Base-by-base conservation (phyloP, 1,140 invertebrate genomes). In the Vollenhovia emeryi region DNA sequence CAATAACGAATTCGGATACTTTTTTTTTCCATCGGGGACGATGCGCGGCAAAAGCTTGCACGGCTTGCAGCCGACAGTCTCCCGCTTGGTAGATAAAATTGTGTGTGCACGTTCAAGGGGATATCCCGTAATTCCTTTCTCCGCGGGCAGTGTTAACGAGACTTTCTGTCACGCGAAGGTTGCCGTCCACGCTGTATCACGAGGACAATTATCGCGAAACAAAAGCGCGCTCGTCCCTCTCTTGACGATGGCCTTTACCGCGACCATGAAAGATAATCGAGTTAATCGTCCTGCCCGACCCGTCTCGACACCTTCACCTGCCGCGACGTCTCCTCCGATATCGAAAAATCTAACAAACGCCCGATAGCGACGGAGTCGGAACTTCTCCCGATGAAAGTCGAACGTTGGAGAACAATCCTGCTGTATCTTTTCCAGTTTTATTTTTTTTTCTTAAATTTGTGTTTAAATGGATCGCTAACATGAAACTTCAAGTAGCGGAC, bases 131-230 rank as follows among this genome's bases (percentile, higher is more conserved):
- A 80, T 71, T 71, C 78, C 8, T 24, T 59, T 59, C 50, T 73
- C 50, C 36, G 43, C 11, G 36, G 50, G n/a, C 66, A 73, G 73
- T 82, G 78, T 73, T 82, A 82, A 82, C 50, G 78, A 73, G 78
- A 82, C 50, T 73, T 82, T 82, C 50, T 57, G 78, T 82, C 78
- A 82, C 78, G 78, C 78, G 78, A 82, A 82, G 78, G 78, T 73
- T 73, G 27, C 50, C 66, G 78, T 71, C 52, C 78, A 24, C n/a
- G 78, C 64, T 57, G 33, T 45, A 30, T 36, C 8, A 73, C 66
- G 50, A 57, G 78, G 36, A 82, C 78, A 82, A 82, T 82, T 82
- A 73, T 52, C 50, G 24, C 66, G 78, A 73, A 82, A 73, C 66
- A 82, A 82, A 82, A 82, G 78, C 78, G 50, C 50, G 66, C 78